Percentiles rank a stretch among this genome's conserved stretches.
These are phyloP conservation scores for Myanophis thanlyinensis DNA, from an alignment of 2,113 vertebrate genomes.

Conservation along the genomic window DNA sequence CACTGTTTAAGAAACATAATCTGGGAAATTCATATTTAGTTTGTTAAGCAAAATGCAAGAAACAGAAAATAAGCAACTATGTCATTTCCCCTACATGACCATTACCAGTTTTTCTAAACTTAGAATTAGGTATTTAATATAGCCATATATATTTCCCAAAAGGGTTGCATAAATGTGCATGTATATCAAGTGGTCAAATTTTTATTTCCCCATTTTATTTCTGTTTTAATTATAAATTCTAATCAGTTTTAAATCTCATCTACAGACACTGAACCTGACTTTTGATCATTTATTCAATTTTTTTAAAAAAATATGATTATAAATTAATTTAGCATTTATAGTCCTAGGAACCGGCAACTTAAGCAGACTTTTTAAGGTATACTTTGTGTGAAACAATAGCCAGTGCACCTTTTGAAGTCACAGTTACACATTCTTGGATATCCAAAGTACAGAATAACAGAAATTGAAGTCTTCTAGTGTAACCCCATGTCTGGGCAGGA, in stretches of 20 bases:
- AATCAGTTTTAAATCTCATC: neutral
- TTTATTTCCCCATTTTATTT: neutral
- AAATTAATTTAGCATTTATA: neutral
- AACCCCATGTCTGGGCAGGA: no score
- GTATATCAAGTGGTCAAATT: neutral
- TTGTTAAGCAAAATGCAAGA: neutral
- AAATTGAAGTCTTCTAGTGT: no score
- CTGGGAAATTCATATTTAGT: slow-evolving; percentile 1
- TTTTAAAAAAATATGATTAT: neutral
- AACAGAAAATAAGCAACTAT: neutral
- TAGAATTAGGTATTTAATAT: neutral
- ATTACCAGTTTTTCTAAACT: neutral
- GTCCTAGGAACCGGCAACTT: neutral
- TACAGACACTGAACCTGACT: neutral
- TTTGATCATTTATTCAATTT: neutral
- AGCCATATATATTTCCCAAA: neutral
- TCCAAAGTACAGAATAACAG: neutral
- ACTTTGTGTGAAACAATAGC: neutral
- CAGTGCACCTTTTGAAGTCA: neutral
- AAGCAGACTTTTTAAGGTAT: neutral
- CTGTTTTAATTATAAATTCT: neutral
- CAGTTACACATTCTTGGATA: neutral
- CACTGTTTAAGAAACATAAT: neutral
- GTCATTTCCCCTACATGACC: neutral
- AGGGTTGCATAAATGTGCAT: neutral